phyloP scores from a whole-genome alignment of 2,113 vertebrate species.

The Aldabrachelys gigantea region DNA sequence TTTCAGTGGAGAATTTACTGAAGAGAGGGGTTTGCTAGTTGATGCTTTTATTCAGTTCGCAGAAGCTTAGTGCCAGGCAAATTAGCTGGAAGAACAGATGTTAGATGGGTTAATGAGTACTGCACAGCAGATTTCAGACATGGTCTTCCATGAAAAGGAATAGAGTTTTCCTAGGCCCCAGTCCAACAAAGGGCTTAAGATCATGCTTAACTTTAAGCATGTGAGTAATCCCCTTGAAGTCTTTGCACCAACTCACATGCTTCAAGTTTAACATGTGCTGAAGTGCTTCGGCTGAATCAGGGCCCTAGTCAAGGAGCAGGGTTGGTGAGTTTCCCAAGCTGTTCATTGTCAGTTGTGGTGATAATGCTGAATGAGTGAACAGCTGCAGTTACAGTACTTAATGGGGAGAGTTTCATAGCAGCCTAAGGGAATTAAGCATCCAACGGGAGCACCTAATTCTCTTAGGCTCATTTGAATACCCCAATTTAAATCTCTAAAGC shows the following conservation, averaged over 20 bases:
- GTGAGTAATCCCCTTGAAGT: background rate
- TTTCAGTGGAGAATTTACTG: background rate
- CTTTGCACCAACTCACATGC: background rate
- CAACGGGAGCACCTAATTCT: background rate
- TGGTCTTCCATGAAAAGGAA: background rate
- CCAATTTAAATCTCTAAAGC: accelerated
- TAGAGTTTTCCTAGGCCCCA: background rate
- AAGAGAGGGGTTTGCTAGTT: background rate
- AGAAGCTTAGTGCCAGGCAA: background rate
- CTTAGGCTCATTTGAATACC: background rate
- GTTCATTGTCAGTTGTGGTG: background rate
- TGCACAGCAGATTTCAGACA: background rate
- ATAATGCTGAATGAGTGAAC: background rate
- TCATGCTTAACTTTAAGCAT: background rate
- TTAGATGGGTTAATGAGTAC: background rate
- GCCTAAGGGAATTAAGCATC: background rate
- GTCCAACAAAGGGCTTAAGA: background rate
- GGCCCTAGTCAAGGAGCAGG: background rate
- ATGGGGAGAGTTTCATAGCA: background rate
- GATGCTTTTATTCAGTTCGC: background rate
- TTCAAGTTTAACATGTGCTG: background rate
- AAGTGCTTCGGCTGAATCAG: background rate
- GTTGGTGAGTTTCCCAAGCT: background rate
- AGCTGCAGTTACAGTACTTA: background rate
- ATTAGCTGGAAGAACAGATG: background rate